Evolutionary conservation across 2,888 invertebrate genomes (phyloP), one percentile per base, ranked within the genome.

Genomic region (Temnothorax rugatulus): DNA sequence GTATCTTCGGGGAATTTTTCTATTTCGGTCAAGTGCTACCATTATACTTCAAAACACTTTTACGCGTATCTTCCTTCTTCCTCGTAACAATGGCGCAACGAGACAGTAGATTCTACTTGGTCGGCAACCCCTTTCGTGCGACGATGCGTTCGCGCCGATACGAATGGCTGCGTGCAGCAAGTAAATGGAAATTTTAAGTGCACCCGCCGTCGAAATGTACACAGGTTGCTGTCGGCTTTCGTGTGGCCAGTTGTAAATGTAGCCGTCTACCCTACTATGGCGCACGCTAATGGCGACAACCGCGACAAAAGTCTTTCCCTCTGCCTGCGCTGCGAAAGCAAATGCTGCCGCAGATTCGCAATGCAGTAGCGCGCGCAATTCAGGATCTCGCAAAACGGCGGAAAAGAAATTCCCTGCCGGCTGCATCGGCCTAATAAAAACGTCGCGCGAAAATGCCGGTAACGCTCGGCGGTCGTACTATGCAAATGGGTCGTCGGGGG

Each of bases 111-210:
- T 69, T 81, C 83, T 75, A 63, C 41, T 29, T 61, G 68, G 57
- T 68, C 71, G 85, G 64, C 29, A 75, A 66, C 66, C 75, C 54
- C 64, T 18, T 79, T 66, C 68, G 83, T 71, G 75, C 84, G 73
- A 85, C 74, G 77, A 83, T 87, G 85, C 87, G 88, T 89, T 89
- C 82, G 85, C 87, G 85, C 83, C 88, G 82, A 90, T 91, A 87
- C 85, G 82, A 89, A 88, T 87, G 86, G 74, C 86, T 87, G 87
- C 82, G 85, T 89, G 88, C 88, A 87, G 82, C 88, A 87, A 85
- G 88, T 86, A 92, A 91, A 92, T 92, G 92, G 91, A 91, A 92
- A 92, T 91, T 92, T 92, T 91, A 91, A 92, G 91, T 91, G 92
- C 90, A 87, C 85, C 87, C 88, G 84, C 77, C 82, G 68, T 66